These are phyloP conservation scores for Atherinomorus stipes DNA, from an alignment of 2,113 vertebrate genomes.

Conservation along the genomic window DNA sequence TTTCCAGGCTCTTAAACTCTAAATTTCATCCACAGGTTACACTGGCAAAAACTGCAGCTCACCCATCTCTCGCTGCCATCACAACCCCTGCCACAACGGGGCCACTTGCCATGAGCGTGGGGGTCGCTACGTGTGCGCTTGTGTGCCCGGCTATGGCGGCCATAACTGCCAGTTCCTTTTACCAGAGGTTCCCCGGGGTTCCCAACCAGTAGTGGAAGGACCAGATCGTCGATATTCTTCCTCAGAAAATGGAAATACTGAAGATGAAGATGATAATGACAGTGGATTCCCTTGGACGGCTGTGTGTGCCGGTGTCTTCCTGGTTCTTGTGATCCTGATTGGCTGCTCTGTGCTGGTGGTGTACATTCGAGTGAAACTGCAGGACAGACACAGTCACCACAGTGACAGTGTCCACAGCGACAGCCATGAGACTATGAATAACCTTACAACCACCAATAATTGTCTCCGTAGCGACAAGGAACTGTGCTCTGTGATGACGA, in stretches of 20 bases:
- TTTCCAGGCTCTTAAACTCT: constrained; percentile 8
- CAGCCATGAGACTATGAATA: constrained; percentile 96
- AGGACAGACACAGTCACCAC: constrained; percentile 84
- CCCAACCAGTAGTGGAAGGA: constrained; percentile 83
- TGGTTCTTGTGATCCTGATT: constrained; percentile 92
- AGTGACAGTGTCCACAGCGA: constrained; percentile 86
- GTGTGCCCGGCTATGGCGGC: constrained; percentile 90
- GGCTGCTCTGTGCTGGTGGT: constrained; percentile 90
- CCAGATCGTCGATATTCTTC: constrained; percentile 86
- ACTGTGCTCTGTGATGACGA: constrained; percentile 87
- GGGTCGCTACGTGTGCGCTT: constrained; percentile 92
- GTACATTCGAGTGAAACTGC: constrained; percentile 89
- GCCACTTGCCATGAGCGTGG: constrained; percentile 94
- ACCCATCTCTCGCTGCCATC: constrained; percentile 90
- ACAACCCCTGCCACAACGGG: constrained; percentile 96
- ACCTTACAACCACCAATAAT: constrained; percentile 89
- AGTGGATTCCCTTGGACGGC: constrained; percentile 92
- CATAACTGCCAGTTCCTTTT: constrained; percentile 97
- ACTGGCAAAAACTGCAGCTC: constrained; percentile 93
- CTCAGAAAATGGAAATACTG: constrained; percentile 67
- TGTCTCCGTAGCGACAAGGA: constrained; percentile 93
- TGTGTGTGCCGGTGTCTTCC: constrained; percentile 89
- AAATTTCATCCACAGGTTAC: constrained; percentile 81
- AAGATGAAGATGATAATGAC: constrained; percentile 73
- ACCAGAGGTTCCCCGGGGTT: constrained; percentile 83